phyloP scores from a whole-genome alignment of 2,113 vertebrate genomes.

The Tyto alba region DNA sequence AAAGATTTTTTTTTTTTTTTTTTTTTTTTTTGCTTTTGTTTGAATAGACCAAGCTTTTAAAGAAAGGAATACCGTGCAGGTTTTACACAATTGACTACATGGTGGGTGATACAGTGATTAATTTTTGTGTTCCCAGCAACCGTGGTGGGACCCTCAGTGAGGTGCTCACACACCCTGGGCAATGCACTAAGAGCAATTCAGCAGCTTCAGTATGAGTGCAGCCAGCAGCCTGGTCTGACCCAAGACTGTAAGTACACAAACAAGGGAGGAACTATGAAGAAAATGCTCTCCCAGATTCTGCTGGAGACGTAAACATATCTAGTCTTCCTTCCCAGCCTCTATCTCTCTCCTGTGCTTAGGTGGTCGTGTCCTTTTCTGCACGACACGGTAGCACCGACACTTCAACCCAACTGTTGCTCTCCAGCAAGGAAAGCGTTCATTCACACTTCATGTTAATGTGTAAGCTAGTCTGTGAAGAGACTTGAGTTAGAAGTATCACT shows the following conservation, averaged over 20 bases:
- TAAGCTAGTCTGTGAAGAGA: not conserved
- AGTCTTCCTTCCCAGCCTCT: not conserved
- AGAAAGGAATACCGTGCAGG: rapidly evolving
- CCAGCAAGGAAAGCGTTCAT: not conserved
- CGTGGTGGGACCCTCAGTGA: rapidly evolving
- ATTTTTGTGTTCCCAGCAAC: not conserved
- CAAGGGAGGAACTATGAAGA: not conserved
- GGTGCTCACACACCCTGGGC: not conserved
- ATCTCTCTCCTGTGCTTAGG: not conserved
- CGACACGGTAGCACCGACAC: rapidly evolving
- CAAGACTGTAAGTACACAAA: not conserved
- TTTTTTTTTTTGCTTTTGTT: not conserved
- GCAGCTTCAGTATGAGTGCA: not conserved
- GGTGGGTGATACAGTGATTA: rapidly evolving
- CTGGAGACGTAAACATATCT: not conserved
- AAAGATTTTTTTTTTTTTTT: not conserved
- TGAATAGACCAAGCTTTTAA: not conserved
- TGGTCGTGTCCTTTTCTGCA: not conserved
- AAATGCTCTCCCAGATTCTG: not conserved
- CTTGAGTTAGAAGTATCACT: not conserved
- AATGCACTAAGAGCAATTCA: not conserved
- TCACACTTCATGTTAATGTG: rapidly evolving
- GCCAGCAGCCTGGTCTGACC: not conserved
- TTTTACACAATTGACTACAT: not conserved
- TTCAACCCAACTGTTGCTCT: not conserved